Percentiles rank a stretch among this genome's conserved stretches.
Evolutionary conservation across 2,888 invertebrate genomes (phyloP).

Genomic region (Drosophila kuntzei): DNA sequence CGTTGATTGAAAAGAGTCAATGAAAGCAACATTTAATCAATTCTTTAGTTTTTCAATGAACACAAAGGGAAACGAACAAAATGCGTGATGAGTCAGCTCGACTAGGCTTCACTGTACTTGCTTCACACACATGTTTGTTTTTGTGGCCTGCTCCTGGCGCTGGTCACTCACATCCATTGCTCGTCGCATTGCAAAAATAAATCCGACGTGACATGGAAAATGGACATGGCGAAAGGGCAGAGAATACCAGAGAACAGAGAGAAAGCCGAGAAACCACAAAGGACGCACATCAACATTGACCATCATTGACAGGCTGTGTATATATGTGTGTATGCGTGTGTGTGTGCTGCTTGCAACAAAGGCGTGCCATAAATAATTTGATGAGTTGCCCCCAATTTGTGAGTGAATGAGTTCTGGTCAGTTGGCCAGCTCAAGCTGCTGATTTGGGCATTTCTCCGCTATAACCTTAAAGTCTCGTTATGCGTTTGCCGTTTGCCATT

Average conservation of each 20-base stretch:
- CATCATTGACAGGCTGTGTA: slow-evolving; percentile 27
- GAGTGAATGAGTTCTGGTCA: slow-evolving; percentile 60
- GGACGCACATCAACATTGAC: slow-evolving; percentile 61
- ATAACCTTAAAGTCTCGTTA: slow-evolving; percentile 68
- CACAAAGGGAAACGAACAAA: background rate
- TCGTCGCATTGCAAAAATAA: slow-evolving; percentile 58
- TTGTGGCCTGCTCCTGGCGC: slow-evolving; percentile 43
- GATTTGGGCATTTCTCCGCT: slow-evolving; percentile 50
- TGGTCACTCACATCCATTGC: slow-evolving; percentile 63
- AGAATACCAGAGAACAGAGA: slow-evolving; percentile 7
- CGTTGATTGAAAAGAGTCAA: too few species aligned
- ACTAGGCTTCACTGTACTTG: slow-evolving; percentile 10
- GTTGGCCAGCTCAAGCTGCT: slow-evolving; percentile 51
- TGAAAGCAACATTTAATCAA: too few species aligned
- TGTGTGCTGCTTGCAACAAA: slow-evolving; percentile 43
- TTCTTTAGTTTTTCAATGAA: slow-evolving; percentile 3
- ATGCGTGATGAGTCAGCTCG: slow-evolving; percentile 5
- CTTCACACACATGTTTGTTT: slow-evolving; percentile 17
- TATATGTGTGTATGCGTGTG: slow-evolving; percentile 7
- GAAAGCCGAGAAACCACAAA: slow-evolving; percentile 63
- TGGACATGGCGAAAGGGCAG: slow-evolving; percentile 43
- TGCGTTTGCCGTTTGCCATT: slow-evolving; percentile 52
- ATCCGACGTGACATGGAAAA: slow-evolving; percentile 52
- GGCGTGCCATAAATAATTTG: slow-evolving; percentile 75
- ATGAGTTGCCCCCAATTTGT: slow-evolving; percentile 64